A percentile compares a stretch with the other conserved stretches of the same genome.
These are phyloP conservation scores for Diadumene lineata DNA, from an alignment of 92 coral and sea anemone genomes.

Conservation along the genomic window DNA sequence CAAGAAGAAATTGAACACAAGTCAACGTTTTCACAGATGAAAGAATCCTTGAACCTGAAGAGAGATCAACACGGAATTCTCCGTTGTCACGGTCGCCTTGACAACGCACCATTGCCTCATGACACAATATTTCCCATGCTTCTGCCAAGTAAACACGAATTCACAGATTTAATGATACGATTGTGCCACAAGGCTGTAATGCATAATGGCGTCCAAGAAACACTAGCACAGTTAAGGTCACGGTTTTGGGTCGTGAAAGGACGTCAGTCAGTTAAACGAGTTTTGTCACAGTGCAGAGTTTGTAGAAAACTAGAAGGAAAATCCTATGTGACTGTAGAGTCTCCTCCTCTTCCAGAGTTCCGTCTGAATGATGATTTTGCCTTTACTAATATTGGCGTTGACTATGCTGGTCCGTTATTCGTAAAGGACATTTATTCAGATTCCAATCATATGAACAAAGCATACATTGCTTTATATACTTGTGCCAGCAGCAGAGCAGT, in stretches of 20 bases:
- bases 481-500: slow-evolving; percentile 14
- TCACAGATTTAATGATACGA: too few species aligned
- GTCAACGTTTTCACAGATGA: too few species aligned
- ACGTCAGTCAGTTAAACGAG: background rate
- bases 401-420: slow-evolving; percentile 11
- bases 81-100: too few species aligned
- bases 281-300: background rate
- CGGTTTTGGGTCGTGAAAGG: background rate
- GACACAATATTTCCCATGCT: too few species aligned
- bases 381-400: background rate
- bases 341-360: too few species aligned
- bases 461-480: slow-evolving; percentile 7
- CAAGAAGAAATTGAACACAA: too few species aligned
- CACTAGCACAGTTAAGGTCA: background rate
- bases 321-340: background rate
- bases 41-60: too few species aligned
- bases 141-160: too few species aligned
- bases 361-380: too few species aligned
- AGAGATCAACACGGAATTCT: too few species aligned
- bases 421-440: background rate
- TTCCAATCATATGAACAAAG: background rate
- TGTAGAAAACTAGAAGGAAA: background rate
- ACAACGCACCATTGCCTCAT: too few species aligned
- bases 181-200: too few species aligned
- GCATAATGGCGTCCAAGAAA: background rate